Percentiles rank a stretch among this genome's conserved stretches.
Conservation (phyloP, 2,797 vertebrate species). For the Cyprinella venusta region DNA sequence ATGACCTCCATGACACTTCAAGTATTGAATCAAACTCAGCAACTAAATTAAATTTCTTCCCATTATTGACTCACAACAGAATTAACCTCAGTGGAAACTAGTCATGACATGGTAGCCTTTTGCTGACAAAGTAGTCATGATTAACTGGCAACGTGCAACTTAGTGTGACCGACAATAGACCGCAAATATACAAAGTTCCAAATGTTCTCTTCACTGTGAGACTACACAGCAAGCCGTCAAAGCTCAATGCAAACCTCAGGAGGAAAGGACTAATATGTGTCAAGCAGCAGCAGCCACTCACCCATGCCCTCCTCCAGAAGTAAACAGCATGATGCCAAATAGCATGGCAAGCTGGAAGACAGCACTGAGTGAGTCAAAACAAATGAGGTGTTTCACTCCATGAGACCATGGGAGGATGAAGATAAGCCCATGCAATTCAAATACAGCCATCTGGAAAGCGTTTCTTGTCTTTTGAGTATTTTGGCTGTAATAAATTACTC, state of each 20-base stretch:
- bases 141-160: conserved; percentile 11
- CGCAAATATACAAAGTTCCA: background rate
- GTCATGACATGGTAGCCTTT: background rate
- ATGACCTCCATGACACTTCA: conserved; percentile 3
- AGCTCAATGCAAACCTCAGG: conserved; percentile 36
- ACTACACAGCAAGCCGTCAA: conserved; percentile 44
- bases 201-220: conserved; percentile 30
- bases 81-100: conserved; percentile 5
- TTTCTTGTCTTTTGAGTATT: conserved; percentile 12
- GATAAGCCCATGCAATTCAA: conserved; percentile 44
- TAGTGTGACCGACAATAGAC: conserved; percentile 33
- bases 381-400: conserved; percentile 50
- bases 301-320: conserved; percentile 57
- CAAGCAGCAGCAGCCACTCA: conserved; percentile 50
- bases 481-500: conserved; percentile 28
- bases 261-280: conserved; percentile 57
- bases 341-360: conserved; percentile 49
- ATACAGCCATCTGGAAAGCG: conserved; percentile 32
- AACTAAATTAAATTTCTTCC: background rate
- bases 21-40: background rate
- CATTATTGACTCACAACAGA: conserved; percentile 3
- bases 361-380: conserved; percentile 49
- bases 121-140: conserved; percentile 1
- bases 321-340: conserved; percentile 45
- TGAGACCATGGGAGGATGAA: conserved; percentile 39